These are phyloP conservation scores for Micrasema minimum DNA, from an alignment of 1,140 invertebrate genomes.

Conservation along the genomic window DNA sequence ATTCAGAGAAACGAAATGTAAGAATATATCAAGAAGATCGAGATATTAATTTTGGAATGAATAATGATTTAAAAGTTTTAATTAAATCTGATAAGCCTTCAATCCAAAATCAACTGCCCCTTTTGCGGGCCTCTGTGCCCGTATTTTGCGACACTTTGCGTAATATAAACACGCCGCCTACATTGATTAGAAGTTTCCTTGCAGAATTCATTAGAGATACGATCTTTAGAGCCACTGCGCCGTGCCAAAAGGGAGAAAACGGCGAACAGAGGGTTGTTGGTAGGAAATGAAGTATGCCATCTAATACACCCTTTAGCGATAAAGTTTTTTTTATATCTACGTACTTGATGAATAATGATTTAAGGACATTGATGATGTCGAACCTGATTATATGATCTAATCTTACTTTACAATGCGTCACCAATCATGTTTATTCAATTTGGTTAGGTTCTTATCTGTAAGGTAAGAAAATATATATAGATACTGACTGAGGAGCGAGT, in stretches of 20 bases:
- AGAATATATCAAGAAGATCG: too few relatives aligned
- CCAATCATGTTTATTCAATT: too few relatives aligned
- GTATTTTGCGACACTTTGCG: conserved; percentile 21
- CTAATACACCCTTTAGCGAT: conserved; percentile 21
- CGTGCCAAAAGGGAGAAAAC: neutral
- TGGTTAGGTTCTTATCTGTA: neutral
- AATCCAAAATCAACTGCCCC: conserved; percentile 30
- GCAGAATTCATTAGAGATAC: conserved; percentile 32
- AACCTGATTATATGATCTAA: conserved; percentile 8
- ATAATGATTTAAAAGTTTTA: conserved; percentile 29
- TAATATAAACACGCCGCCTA: conserved; percentile 18
- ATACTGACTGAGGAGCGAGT: neutral
- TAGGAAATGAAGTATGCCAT: conserved; percentile 20
- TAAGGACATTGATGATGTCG: neutral
- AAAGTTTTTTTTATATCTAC: conserved; percentile 4
- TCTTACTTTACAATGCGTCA: neutral
- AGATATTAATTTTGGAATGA: conserved; percentile 17
- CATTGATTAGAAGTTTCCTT: conserved; percentile 31
- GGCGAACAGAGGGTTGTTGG: neutral
- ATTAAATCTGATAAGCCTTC: conserved; percentile 34
- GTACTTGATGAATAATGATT: neutral
- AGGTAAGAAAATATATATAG: neutral
- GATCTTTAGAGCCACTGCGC: conserved; percentile 9
- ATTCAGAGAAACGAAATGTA: too few relatives aligned
- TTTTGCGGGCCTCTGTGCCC: conserved; percentile 1